These are phyloP conservation scores for Emmelina monodactyla DNA, from an alignment of 2,888 invertebrate species.

Conservation along the genomic window DNA sequence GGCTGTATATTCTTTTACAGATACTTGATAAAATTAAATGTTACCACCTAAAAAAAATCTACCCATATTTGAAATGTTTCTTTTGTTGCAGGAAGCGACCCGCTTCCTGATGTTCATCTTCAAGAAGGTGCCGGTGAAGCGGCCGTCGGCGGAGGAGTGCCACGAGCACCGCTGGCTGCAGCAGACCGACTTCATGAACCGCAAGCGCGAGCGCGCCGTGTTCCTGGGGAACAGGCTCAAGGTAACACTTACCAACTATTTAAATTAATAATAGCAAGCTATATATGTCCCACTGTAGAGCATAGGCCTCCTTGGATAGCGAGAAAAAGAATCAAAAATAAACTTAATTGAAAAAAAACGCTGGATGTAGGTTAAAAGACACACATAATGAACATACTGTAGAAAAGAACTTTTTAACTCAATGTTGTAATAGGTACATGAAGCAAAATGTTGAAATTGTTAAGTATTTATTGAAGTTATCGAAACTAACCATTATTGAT, in stretches of 20 bases:
- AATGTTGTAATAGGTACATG: not conserved
- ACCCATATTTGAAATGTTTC: not conserved
- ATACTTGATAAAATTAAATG: too few species aligned
- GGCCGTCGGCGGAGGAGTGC: conserved; percentile 93
- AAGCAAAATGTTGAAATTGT: not conserved
- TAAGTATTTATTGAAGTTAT: not conserved
- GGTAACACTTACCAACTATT: conserved; percentile 40
- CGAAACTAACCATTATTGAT: too few species aligned
- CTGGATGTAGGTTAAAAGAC: too few species aligned
- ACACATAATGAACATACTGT: too few species aligned
- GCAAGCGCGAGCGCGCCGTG: conserved; percentile 86
- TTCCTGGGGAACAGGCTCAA: conserved; percentile 86
- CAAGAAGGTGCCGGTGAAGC: conserved; percentile 94
- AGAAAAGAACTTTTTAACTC: not conserved
- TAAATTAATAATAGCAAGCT: not conserved
- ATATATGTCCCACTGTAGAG: too few species aligned
- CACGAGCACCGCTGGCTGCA: conserved; percentile 96
- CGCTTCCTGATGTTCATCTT: conserved; percentile 95
- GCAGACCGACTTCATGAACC: conserved; percentile 91
- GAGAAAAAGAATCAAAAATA: too few species aligned
- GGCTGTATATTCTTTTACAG: too few species aligned
- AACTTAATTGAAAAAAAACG: too few species aligned
- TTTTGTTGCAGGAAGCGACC: conserved; percentile 39
- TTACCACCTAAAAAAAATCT: too few species aligned
- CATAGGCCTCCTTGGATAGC: too few species aligned